These are phyloP conservation scores for Neuroscelio doddi DNA, from an alignment of 2,888 invertebrate species.

Conservation along the genomic window DNA sequence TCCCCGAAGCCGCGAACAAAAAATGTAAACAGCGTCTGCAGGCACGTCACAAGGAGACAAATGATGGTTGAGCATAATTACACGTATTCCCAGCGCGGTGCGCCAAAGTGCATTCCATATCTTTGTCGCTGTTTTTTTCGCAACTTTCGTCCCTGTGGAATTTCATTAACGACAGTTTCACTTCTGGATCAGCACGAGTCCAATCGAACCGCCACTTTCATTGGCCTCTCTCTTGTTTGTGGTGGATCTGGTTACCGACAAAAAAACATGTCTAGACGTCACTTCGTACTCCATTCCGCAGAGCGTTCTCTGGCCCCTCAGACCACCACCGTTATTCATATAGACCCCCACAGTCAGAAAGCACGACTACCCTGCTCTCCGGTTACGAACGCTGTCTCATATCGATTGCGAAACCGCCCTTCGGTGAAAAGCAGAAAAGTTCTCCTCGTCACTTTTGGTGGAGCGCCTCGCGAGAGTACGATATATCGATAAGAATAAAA, in stretches of 20 bases:
- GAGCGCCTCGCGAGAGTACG: slow-evolving; percentile 3
- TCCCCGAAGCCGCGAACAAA: no score
- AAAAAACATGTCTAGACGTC: slow-evolving; percentile 53
- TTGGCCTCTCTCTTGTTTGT: slow-evolving; percentile 20
- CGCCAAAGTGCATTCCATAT: slow-evolving; percentile 6
- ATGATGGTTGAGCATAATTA: background rate
- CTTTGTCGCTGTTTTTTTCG: background rate
- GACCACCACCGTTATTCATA: slow-evolving; percentile 4
- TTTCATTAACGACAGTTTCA: slow-evolving; percentile 6
- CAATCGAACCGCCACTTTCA: slow-evolving; percentile 10
- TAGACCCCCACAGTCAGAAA: slow-evolving; percentile 5
- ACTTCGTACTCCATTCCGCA: slow-evolving; percentile 3
- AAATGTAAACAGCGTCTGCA: no score
- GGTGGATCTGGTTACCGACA: slow-evolving; percentile 38
- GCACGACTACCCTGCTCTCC: slow-evolving; percentile 4
- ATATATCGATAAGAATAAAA: slow-evolving; percentile 4
- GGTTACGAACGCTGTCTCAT: slow-evolving; percentile 6
- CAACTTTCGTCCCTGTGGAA: background rate
- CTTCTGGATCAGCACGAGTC: background rate
- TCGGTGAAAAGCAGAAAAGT: slow-evolving; percentile 6
- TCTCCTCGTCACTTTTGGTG: slow-evolving; percentile 1
- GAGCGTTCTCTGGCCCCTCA: slow-evolving; percentile 6
- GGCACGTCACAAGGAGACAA: no score
- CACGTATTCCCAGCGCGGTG: background rate
- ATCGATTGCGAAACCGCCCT: slow-evolving; percentile 11